Evolutionary conservation across 1,140 invertebrate genomes (phyloP), one percentile per base, ranked within the genome.

Genomic region (Habropoda laboriosa): DNA sequence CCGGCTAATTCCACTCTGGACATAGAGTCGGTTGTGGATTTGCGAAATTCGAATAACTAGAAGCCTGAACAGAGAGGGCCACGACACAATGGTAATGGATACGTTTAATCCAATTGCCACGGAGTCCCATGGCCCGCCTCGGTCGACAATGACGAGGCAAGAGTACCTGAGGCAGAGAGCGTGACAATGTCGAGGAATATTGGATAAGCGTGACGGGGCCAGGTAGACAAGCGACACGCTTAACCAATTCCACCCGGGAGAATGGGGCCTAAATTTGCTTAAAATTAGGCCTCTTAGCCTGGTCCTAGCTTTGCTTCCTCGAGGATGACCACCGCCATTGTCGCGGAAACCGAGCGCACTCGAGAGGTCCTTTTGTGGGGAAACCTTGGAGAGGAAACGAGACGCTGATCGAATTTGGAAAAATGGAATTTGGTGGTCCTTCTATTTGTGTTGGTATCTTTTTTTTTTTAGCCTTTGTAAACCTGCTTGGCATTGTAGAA

Each of bases 31-130:
- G 0, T n/a, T 21, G 32, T 21, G 38, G 57, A 61, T 81, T 57
- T 72, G 76, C 64, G 79, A 82, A 82, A 85, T 82, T 72, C 42
- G 30, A 27, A 64, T 30, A 77, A 81, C 53, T 21, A 66, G 40
- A 45, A 45, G 57, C 55, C 6, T 42, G 47, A 32, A 5, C 16
- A 30, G 18, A 21, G 8, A 24, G 18, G 57, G 32, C 42, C 53
- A 35, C 42, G 68, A 81, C 30, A 24, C 81, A 83, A 86, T 83
- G 57, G 85, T 87, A 87, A 87, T 86, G 57, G 85, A 87, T 86
- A 86, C 71, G 32, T 87, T 81, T 87, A 87, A 87, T 87, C 85
- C 85, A 87, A 87, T 87, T 87, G 81, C 30, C 76, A 77, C 60
- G 77, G 68, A 55, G 40, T 5, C 30, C 16, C 27, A 1, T 3